These are phyloP conservation scores for Ephialtes manifestator DNA, from an alignment of 2,888 invertebrate genomes.

Conservation along the genomic window DNA sequence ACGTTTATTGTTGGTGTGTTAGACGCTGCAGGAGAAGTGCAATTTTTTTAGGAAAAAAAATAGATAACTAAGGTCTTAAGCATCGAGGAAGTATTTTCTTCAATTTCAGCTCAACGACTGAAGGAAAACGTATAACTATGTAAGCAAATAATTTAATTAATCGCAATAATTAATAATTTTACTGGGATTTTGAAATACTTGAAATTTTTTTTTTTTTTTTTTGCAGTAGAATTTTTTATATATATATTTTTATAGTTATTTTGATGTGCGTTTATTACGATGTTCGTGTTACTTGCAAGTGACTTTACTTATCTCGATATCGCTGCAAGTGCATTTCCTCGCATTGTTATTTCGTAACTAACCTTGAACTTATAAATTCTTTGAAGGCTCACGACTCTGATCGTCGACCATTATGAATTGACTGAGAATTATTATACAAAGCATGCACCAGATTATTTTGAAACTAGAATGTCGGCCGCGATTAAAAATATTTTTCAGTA, in stretches of 20 bases:
- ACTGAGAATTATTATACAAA: background rate
- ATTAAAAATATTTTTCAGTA: background rate
- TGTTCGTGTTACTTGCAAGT: background rate
- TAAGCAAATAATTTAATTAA: slow-evolving; percentile 10
- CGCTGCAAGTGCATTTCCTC: background rate
- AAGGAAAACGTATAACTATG: slow-evolving; percentile 9
- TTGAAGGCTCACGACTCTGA: slow-evolving; percentile 18
- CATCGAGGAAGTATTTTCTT: background rate
- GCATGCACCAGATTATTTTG: background rate
- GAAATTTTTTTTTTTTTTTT: background rate
- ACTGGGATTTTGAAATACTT: background rate
- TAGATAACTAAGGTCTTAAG: background rate
- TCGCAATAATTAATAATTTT: background rate
- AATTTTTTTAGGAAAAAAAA: background rate
- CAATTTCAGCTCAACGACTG: background rate
- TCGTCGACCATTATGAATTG: background rate
- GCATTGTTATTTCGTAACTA: slow-evolving; percentile 18
- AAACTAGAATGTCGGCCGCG: background rate
- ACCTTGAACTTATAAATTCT: slow-evolving; percentile 30
- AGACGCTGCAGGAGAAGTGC: background rate
- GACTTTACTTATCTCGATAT: background rate
- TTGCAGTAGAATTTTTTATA: background rate
- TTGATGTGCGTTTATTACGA: too few relatives aligned
- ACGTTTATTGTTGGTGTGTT: background rate
- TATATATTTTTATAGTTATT: too few relatives aligned